These are phyloP conservation scores for Drosophila miranda DNA, from an alignment of 1,140 invertebrate genomes.

Conservation along the genomic window DNA sequence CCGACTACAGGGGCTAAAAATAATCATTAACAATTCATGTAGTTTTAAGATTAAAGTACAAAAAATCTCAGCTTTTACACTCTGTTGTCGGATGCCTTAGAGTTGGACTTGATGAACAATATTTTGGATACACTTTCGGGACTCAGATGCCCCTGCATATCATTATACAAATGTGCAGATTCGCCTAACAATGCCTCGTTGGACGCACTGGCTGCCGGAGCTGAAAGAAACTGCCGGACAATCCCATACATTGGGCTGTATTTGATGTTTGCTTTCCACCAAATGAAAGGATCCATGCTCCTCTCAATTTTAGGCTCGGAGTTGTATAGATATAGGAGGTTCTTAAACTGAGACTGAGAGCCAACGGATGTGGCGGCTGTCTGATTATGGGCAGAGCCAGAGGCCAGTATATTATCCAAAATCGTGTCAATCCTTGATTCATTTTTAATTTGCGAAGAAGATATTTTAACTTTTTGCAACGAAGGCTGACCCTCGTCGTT, in stretches of 20 bases:
- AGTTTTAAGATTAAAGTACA: slow-evolving; percentile 41
- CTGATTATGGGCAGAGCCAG: slow-evolving; percentile 1
- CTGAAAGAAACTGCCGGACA: slow-evolving; percentile 41
- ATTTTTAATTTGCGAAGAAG: slow-evolving; percentile 15
- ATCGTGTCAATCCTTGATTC: slow-evolving; percentile 61
- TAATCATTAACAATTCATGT: slow-evolving; percentile 3
- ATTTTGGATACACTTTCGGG: slow-evolving; percentile 53
- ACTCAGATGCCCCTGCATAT: slow-evolving; percentile 30
- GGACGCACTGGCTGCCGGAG: slow-evolving; percentile 38
- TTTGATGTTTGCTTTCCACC: slow-evolving; percentile 59
- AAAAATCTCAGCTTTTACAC: slow-evolving; percentile 3
- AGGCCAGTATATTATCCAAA: slow-evolving; percentile 53
- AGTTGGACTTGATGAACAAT: slow-evolving; percentile 53
- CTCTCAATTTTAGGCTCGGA: slow-evolving; percentile 57
- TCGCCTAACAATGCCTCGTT: slow-evolving; percentile 32
- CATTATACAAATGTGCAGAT: slow-evolving; percentile 41
- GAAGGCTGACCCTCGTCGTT: slow-evolving; percentile 12
- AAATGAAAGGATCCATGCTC: slow-evolving; percentile 45
- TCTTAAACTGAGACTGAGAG: slow-evolving; percentile 51
- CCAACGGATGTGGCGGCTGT: slow-evolving; percentile 2
- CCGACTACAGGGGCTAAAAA: slow-evolving; percentile 62
- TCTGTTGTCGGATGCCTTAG: slow-evolving; percentile 10
- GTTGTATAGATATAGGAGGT: slow-evolving; percentile 58
- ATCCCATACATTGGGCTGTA: slow-evolving; percentile 42
- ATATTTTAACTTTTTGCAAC: slow-evolving; percentile 21